Percentiles rank a stretch among this genome's conserved stretches.
phyloP scores from a whole-genome alignment of 2,888 invertebrate genomes.

The Acanthacorydalis orientalis region DNA sequence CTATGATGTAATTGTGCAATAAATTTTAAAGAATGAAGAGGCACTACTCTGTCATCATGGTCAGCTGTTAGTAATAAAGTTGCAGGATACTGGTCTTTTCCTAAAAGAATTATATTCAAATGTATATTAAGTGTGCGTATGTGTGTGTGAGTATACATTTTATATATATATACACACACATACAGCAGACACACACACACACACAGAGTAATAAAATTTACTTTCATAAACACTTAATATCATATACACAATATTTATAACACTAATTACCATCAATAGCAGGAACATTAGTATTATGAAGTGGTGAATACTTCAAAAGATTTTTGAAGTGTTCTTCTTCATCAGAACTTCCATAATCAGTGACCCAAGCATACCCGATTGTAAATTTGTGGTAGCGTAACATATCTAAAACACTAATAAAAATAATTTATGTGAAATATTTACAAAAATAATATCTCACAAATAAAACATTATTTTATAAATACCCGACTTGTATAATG shows the following conservation, averaged over 20 bases:
- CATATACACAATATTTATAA: background rate
- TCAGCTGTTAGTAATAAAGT: conserved; percentile 88
- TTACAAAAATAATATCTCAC: conserved; percentile 5
- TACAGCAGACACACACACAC: too few species aligned
- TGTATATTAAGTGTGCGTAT: background rate
- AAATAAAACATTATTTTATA: background rate
- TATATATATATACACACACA: background rate
- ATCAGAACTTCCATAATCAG: conserved; percentile 89
- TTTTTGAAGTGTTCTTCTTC: conserved; percentile 73
- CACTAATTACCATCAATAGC: conserved; percentile 22
- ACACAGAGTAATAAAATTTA: too few species aligned
- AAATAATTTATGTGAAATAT: conserved; percentile 5
- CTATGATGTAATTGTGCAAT: conserved; percentile 77
- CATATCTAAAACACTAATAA: conserved; percentile 85
- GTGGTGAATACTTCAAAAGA: conserved; percentile 74
- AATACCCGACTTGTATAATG: conserved; percentile 83
- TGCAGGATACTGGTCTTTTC: conserved; percentile 66
- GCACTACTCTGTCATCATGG: conserved; percentile 97
- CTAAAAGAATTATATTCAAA: conserved; percentile 11
- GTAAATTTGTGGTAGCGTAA: conserved; percentile 95
- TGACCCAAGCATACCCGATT: conserved; percentile 90
- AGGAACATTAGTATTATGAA: conserved; percentile 75
- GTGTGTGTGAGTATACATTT: too few species aligned
- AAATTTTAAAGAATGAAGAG: conserved; percentile 90
- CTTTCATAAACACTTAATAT: too few species aligned